A percentile compares a stretch with the other conserved stretches of the same genome.
phyloP scores from a whole-genome alignment of 2,888 invertebrate genomes.

The Bombyx huttoni region DNA sequence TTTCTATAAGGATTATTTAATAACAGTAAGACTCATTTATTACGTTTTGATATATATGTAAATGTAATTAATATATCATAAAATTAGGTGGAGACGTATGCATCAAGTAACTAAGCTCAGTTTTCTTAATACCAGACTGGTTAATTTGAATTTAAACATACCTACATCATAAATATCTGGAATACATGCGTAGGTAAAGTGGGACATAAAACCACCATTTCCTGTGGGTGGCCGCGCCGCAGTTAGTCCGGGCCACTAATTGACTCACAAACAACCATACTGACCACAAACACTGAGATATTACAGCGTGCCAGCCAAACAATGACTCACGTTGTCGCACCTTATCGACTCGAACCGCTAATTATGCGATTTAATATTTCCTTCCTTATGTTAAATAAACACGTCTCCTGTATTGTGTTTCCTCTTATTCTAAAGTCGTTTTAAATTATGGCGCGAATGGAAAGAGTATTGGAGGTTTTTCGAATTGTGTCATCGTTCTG shows the following conservation, averaged over 20 bases:
- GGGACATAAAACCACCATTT: conserved; percentile 17
- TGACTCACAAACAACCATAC: conserved; percentile 35
- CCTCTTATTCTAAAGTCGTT: neutral
- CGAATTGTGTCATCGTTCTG: too few species aligned
- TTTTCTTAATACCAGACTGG: neutral
- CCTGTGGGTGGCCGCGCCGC: conserved; percentile 22
- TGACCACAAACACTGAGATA: conserved; percentile 34
- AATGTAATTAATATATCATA: too few species aligned
- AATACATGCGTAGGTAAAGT: conserved; percentile 5
- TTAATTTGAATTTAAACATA: neutral
- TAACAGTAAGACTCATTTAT: too few species aligned
- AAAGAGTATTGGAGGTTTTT: too few species aligned
- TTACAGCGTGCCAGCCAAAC: conserved; percentile 28
- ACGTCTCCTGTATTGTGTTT: neutral
- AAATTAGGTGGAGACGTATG: too few species aligned
- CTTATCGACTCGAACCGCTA: conserved; percentile 22
- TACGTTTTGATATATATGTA: too few species aligned
- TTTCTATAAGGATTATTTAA: too few species aligned
- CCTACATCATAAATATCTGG: neutral
- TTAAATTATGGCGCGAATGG: neutral
- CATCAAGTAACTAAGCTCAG: too few species aligned
- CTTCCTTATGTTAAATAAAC: conserved; percentile 18
- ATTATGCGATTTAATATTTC: conserved; percentile 21
- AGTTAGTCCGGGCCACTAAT: conserved; percentile 29
- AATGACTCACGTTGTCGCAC: conserved; percentile 27